Evolutionary conservation across 2,888 invertebrate species (phyloP), one percentile per base, ranked within the genome.

Genomic region (Torymus aiolomorphi): DNA sequence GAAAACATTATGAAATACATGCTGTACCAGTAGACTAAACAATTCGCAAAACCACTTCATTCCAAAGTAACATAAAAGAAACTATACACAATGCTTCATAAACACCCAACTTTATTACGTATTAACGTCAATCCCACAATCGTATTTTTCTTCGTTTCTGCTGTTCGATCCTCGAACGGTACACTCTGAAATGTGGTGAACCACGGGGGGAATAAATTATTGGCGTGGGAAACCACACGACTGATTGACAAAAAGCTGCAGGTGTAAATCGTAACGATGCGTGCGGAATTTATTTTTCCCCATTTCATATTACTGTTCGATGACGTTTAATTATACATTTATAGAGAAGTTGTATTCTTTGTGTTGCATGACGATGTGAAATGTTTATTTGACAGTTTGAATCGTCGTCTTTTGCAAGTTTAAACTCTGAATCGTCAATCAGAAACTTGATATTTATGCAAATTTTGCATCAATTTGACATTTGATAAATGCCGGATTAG

Each of bases 101-200:
- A 61, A 61, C 13, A 24, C 42, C 11, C 61, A 61, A 24, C 20
- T 57, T 16, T 16, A 20, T 24, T 16, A 18, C 8, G 51, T 13
- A 61, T 71, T 62, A 61, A 12, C 62, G 72, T 42, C 72, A 62
- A 52, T 72, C 52, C 61, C 16, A 49, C 52, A 24, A 61, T 61
- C 51, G 59, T 16, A 42, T 42, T 69, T 42, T 69, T 57, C n/a
- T n/a, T 69, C 31, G n/a, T 3, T 57, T 67, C 13, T n/a, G 8
- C 11, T 8, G 8, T 2, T 61, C 13, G 16, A 13, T 52, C 4
- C 12, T 24, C 10, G n/a, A 13, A 18, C 42, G 13, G n/a, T 20
- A 24, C 42, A 72, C 52, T 66, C 31, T 8, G 61, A 59, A 70
- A 49, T 59, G 16, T 49, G 42, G 14, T 2, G 14, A 62, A 20